phyloP scores from a whole-genome alignment of 2,888 invertebrate species.

The Thymelicus lineola region DNA sequence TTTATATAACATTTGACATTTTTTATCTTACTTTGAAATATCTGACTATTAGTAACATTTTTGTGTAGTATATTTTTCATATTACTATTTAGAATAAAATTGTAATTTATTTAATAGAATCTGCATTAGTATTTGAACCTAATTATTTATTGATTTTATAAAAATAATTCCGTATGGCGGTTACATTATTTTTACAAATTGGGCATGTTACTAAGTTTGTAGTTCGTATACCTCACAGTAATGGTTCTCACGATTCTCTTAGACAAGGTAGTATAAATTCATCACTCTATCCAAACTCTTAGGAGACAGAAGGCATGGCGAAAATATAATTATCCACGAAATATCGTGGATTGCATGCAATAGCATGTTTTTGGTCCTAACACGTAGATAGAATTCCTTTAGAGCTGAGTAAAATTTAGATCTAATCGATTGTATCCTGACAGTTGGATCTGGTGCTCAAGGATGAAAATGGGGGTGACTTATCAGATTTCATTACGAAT shows the following conservation, averaged over 20 bases:
- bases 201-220: slow-evolving; percentile 38
- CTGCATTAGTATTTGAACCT: no score
- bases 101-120: background rate
- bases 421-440: slow-evolving; percentile 56
- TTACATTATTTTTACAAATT: slow-evolving; percentile 19
- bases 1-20: background rate
- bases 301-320: slow-evolving; percentile 36
- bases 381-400: slow-evolving; percentile 20
- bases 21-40: background rate
- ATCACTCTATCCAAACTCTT: slow-evolving; percentile 30
- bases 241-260: slow-evolving; percentile 63
- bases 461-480: slow-evolving; percentile 96
- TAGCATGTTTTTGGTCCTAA: slow-evolving; percentile 19
- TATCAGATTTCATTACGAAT: slow-evolving; percentile 98
- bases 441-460: slow-evolving; percentile 98
- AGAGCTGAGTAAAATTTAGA: slow-evolving; percentile 23
- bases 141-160: background rate
- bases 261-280: slow-evolving; percentile 20
- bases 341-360: no score
- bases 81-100: background rate
- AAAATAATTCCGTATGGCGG: slow-evolving; percentile 29
- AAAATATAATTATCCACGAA: background rate
- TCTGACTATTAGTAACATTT: background rate
- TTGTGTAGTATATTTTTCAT: background rate
- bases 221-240: slow-evolving; percentile 51